Evolutionary conservation across 1,140 invertebrate genomes (phyloP).

Genomic region (Habropoda laboriosa): DNA sequence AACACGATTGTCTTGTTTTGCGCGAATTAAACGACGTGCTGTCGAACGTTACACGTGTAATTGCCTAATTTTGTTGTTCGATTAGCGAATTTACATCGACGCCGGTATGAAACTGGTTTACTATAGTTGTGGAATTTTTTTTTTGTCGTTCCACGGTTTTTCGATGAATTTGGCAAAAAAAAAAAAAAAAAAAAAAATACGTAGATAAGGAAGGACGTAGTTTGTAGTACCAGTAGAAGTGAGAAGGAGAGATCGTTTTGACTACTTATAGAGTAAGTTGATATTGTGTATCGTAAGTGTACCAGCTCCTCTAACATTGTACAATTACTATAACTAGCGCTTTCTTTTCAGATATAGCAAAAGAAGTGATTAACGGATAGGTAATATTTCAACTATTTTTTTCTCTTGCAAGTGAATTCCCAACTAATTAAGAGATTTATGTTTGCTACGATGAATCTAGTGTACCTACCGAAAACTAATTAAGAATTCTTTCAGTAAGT

Average conservation of each 20-base stretch:
- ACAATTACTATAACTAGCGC: conserved; percentile 8
- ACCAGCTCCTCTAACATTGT: not conserved
- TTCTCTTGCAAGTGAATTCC: no score
- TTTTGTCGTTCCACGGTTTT: no score
- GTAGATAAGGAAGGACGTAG: conserved; percentile 21
- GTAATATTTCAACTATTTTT: not conserved
- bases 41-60: no score
- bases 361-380: not conserved
- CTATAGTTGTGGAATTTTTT: not conserved
- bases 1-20: no score
- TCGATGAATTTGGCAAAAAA: no score
- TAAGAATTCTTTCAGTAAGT: not conserved
- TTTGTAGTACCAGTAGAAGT: conserved; percentile 14
- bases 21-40: no score
- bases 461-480: not conserved
- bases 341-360: conserved; percentile 30
- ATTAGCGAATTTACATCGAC: no score
- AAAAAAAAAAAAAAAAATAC: no score
- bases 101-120: no score
- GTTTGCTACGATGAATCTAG: not conserved
- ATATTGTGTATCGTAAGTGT: not conserved
- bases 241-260: conserved; percentile 6
- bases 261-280: conserved; percentile 16
- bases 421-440: not conserved
- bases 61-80: no score